phyloP scores from a whole-genome alignment of 2,113 vertebrate species.

The Bostrychus sinensis region DNA sequence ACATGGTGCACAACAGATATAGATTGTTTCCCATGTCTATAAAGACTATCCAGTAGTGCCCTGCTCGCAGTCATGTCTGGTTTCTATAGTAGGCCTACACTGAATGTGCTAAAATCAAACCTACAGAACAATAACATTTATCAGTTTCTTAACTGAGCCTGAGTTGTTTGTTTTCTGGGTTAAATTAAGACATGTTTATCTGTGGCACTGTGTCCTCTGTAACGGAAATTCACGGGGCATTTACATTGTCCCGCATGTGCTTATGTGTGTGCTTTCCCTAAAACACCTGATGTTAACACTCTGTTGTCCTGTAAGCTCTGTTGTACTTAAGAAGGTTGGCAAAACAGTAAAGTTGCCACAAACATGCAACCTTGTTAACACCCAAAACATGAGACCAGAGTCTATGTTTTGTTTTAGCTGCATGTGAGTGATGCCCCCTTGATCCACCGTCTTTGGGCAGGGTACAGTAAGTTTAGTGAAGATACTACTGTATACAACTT shows the following conservation, averaged over 20 bases:
- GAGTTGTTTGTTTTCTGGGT: slow-evolving; percentile 65
- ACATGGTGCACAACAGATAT: no score
- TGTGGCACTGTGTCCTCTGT: no score
- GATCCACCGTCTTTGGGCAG: no score
- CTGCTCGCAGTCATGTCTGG: slow-evolving; percentile 63
- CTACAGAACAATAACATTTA: no score
- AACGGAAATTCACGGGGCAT: slow-evolving; percentile 53
- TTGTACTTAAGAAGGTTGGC: slow-evolving; percentile 14
- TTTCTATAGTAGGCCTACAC: no score
- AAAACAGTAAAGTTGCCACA: slow-evolving; percentile 32
- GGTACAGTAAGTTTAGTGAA: slow-evolving; percentile 12
- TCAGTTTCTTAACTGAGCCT: slow-evolving; percentile 50
- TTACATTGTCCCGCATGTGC: slow-evolving; percentile 24
- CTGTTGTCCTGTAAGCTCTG: slow-evolving; percentile 1
- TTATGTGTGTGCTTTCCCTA: slow-evolving; percentile 7
- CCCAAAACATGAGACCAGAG: slow-evolving; percentile 12
- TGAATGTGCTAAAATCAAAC: no score
- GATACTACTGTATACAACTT: slow-evolving; percentile 18
- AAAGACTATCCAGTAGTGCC: slow-evolving; percentile 42
- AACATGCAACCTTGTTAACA: slow-evolving; percentile 24
- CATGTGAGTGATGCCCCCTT: background rate
- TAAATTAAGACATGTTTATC: slow-evolving; percentile 53
- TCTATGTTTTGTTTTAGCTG: slow-evolving; percentile 13
- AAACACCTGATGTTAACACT: slow-evolving; percentile 31
- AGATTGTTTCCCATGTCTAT: slow-evolving; percentile 30